Conservation (phyloP, 2,113 vertebrate genomes). For the Seriola dumerili region DNA sequence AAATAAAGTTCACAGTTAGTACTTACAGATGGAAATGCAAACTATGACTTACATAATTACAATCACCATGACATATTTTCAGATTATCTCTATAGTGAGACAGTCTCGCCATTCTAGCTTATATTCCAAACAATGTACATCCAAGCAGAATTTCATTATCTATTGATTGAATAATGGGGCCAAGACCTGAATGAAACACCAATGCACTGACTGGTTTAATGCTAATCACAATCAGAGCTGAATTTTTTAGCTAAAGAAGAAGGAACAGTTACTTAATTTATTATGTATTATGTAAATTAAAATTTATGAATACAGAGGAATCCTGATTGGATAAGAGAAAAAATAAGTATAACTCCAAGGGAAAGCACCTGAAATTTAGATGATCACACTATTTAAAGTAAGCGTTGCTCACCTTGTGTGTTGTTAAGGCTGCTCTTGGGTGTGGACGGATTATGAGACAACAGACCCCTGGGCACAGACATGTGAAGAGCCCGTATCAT, state of each 20-base stretch:
- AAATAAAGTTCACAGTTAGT: conserved; percentile 18
- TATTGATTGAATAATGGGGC: not conserved
- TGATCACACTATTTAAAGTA: not conserved
- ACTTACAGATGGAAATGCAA: conserved; percentile 36
- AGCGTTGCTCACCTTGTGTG: not conserved
- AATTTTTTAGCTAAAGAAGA: not conserved
- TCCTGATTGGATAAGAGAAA: not conserved
- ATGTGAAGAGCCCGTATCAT: not conserved
- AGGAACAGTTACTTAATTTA: not conserved
- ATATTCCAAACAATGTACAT: not conserved
- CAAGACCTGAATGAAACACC: not conserved
- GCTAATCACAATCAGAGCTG: conserved; percentile 15
- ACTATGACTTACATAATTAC: conserved; percentile 26
- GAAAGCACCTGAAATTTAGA: not conserved
- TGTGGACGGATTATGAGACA: not conserved
- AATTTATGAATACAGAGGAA: not conserved
- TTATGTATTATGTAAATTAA: too few relatives aligned
- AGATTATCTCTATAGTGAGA: not conserved
- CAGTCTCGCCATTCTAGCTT: not conserved
- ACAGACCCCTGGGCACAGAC: not conserved
- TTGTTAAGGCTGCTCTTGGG: conserved; percentile 2
- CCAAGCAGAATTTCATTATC: conserved; percentile 4
- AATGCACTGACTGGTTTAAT: conserved; percentile 11
- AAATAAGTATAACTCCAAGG: not conserved
- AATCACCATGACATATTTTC: conserved; percentile 3